Base-by-base conservation (phyloP, 2,113 vertebrate species). In the Misgurnus mizolepis region DNA sequence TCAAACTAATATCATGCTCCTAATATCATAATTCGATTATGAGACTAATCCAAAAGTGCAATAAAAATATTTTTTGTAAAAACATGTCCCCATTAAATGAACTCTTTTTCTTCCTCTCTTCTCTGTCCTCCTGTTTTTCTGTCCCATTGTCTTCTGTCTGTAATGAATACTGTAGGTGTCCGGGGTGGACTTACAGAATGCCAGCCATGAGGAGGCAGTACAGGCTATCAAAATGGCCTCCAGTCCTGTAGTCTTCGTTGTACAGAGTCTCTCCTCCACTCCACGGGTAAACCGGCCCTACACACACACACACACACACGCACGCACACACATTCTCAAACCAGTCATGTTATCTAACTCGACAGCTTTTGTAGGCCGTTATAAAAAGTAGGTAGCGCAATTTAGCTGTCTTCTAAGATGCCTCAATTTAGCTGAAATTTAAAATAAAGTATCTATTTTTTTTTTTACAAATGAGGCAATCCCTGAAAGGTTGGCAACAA, bases 201-300 rank as follows among this genome's bases (percentile, higher is more conserved):
- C 97, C 78, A 96, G 91, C 7, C 98, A 99, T 0, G 91, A 94
- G 34, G 96, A 98, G 85, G 98, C 97, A 0, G 97, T 99, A 0
- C 91, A 93, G 79, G 95, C 95, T 76, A 98, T 99, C 77, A 98
- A 95, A 90, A 93, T 93, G 0, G 93, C 96, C 0, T 91, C 91
- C 8, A 97, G 95, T 79, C 98, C 97, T 0, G 95, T 99, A 0
- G 92, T 97, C 81, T 97, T 99, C 47, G 87, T 97, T 0, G 94
- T 99, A 27, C 98, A 99, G 93, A 96, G 95, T 69, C 89, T 99
- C 83, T 93, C 92, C 1, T 85, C 90, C 0, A 89, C 93, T 6
- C 97, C 97, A 5, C 93, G 95, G 90, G 97, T 99, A 90, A 92
- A 41, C 39, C 50, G 4, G 50, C 45, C 9, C 10, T 14, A 43